Conservation (phyloP, 53 echinoderm and acorn worm species). For the Antedon mediterranea region DNA sequence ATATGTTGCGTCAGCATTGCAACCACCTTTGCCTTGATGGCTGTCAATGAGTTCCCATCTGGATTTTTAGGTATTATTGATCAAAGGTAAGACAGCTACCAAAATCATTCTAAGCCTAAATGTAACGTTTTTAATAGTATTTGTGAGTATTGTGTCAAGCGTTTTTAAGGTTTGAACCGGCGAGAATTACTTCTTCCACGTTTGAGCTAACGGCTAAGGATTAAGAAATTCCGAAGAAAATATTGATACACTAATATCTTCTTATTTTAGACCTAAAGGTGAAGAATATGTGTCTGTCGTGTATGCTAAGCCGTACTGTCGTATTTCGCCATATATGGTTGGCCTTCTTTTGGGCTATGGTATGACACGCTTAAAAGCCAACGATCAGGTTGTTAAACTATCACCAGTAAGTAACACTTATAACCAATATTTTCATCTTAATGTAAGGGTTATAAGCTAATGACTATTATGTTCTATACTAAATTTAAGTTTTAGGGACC, state of each 20-base stretch:
- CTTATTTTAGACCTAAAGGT: not conserved
- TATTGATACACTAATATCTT: not conserved
- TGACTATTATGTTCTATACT: too few relatives aligned
- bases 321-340: constrained; percentile 76
- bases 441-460: too few relatives aligned
- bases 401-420: constrained; percentile 43
- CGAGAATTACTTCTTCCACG: too few relatives aligned
- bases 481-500: constrained; percentile 2
- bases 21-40: constrained; percentile 19
- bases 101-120: not conserved
- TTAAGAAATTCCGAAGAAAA: too few relatives aligned
- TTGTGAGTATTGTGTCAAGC: too few relatives aligned
- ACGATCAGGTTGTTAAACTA: constrained; percentile 33
- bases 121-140: too few relatives aligned
- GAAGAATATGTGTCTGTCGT: constrained; percentile 18
- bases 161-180: too few relatives aligned
- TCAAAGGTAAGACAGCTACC: not conserved
- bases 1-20: constrained; percentile 14
- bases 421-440: not conserved
- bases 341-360: constrained; percentile 69
- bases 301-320: constrained; percentile 86
- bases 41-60: constrained; percentile 12
- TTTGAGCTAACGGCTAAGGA: too few relatives aligned
- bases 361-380: constrained; percentile 25
- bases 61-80: not conserved